A percentile compares a stretch with the other conserved stretches of the same genome.
Conservation (phyloP, 2,797 vertebrate genomes). For the Benthosema pterotum region DNA sequence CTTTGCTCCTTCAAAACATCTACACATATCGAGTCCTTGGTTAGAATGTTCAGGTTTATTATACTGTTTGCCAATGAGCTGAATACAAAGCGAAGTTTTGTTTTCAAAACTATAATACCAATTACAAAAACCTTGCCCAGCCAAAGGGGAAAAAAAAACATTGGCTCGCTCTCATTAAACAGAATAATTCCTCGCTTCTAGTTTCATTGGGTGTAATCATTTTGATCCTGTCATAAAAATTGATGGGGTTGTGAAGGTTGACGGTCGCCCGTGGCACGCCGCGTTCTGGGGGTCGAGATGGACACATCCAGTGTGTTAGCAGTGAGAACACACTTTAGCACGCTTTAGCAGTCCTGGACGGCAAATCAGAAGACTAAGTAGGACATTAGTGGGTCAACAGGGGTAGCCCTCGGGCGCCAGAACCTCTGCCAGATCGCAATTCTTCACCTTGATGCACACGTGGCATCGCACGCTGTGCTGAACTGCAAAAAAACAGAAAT, state of each 20-base stretch:
- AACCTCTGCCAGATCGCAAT: slow-evolving; percentile 55
- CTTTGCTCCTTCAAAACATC: not conserved
- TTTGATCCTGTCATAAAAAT: no score
- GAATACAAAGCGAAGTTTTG: slow-evolving; percentile 13
- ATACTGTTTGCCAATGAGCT: slow-evolving; percentile 8
- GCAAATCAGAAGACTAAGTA: slow-evolving; percentile 28
- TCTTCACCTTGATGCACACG: slow-evolving; percentile 60
- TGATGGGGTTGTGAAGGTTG: no score
- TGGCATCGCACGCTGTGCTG: slow-evolving; percentile 27
- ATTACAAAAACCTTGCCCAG: slow-evolving; percentile 7
- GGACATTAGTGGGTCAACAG: slow-evolving; percentile 51
- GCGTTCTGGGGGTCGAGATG: not conserved
- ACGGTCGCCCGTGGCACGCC: no score
- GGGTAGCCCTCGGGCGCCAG: slow-evolving; percentile 37
- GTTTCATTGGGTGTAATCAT: not conserved
- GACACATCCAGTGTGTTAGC: not conserved
- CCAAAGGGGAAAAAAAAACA: not conserved
- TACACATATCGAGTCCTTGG: slow-evolving; percentile 13
- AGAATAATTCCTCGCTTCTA: not conserved
- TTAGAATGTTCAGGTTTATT: slow-evolving; percentile 21
- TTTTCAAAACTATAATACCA: not conserved
- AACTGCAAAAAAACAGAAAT: slow-evolving; percentile 49
- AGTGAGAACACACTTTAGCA: not conserved
- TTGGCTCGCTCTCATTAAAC: not conserved
- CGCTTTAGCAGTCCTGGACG: not conserved